phyloP scores from a whole-genome alignment of 2,797 vertebrate species.

The Micrastur ruficollis region DNA sequence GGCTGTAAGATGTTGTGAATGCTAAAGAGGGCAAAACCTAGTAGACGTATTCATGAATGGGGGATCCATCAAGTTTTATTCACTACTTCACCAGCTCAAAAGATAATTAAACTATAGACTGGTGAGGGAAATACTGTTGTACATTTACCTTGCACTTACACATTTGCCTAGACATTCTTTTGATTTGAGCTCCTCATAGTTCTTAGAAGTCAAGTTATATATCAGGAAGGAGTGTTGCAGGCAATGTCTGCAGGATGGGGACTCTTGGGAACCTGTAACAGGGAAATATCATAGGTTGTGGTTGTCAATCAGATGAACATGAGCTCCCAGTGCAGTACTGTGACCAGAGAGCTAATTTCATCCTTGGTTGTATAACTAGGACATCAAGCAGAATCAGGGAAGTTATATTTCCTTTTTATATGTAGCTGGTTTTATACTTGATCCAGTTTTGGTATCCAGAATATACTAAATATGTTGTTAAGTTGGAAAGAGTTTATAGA shows the following conservation, averaged over 20 bases:
- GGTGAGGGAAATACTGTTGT: not conserved
- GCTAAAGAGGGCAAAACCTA: not conserved
- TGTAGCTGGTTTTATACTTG: not conserved
- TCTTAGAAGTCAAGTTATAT: not conserved
- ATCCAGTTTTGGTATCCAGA: not conserved
- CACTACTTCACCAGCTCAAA: not conserved
- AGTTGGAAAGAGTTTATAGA: not conserved
- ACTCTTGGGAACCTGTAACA: not conserved
- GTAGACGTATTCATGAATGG: not conserved
- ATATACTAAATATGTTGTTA: not conserved
- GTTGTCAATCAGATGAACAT: not conserved
- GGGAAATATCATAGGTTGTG: not conserved
- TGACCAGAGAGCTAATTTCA: not conserved
- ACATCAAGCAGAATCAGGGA: not conserved
- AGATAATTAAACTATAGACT: not conserved
- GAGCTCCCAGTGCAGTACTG: not conserved
- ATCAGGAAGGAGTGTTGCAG: not conserved
- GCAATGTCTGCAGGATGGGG: not conserved
- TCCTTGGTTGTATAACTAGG: not conserved
- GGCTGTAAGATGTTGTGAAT: not conserved
- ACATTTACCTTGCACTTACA: not conserved
- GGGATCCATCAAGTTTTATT: not conserved
- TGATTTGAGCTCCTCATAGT: not conserved
- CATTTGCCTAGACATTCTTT: not conserved
- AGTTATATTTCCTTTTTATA: not conserved